Evolutionary conservation across 2,888 invertebrate genomes (phyloP).

Genomic region (Podotricha telesiphe): DNA sequence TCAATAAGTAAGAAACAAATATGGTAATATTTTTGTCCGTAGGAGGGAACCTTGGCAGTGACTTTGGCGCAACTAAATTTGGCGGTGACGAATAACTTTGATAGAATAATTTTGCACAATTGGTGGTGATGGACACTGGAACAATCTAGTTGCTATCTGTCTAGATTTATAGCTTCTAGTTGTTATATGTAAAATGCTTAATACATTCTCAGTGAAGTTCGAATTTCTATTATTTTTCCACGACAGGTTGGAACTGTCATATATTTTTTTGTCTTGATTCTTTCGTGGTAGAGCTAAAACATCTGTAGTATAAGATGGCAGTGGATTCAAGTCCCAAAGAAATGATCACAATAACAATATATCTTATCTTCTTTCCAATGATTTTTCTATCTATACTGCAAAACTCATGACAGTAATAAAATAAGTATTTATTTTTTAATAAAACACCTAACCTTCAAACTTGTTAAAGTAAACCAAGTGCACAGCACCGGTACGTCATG

Average conservation of each 20-base stretch:
- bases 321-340: no score
- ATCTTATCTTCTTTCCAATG: no score
- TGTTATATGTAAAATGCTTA: neutral
- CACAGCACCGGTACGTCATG: neutral
- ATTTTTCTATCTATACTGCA: no score
- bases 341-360: no score
- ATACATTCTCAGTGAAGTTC: no score
- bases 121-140: conserved; percentile 22
- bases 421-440: no score
- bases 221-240: no score
- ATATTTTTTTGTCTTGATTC: no score
- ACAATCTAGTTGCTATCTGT: neutral
- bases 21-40: neutral
- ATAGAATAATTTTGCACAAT: conserved; percentile 39
- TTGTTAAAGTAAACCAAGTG: neutral
- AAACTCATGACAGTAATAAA: no score
- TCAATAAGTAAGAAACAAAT: neutral
- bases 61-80: conserved; percentile 32
- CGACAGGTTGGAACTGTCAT: no score
- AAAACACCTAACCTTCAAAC: neutral
- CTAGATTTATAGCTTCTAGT: conserved; percentile 4
- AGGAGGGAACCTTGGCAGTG: conserved; percentile 14
- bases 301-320: no score
- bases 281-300: no score
- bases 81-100: conserved; percentile 38